These are phyloP conservation scores for Polyodon spathula DNA, from an alignment of 2,113 vertebrate genomes.

Conservation along the genomic window DNA sequence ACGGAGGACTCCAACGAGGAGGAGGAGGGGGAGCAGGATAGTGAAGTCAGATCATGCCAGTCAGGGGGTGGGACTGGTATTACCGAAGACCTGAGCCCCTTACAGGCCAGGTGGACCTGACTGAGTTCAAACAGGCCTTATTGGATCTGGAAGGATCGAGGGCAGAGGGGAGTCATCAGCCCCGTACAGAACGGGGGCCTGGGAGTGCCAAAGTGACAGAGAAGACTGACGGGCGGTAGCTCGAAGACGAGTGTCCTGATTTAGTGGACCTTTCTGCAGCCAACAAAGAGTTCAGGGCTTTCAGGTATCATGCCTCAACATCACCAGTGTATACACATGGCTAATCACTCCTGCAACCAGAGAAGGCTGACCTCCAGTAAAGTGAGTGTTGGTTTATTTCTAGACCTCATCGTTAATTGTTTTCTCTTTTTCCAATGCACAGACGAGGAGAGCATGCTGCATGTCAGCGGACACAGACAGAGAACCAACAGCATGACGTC, in stretches of 20 bases:
- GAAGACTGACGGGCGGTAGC: slow-evolving; percentile 29
- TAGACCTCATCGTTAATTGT: slow-evolving; percentile 1
- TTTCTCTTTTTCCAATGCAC: slow-evolving; percentile 18
- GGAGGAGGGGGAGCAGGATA: slow-evolving; percentile 22
- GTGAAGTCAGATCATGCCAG: slow-evolving; percentile 12
- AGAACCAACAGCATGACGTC: slow-evolving; percentile 73
- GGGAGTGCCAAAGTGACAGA: slow-evolving; percentile 23
- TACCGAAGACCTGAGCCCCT: not conserved
- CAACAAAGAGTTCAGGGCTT: slow-evolving; percentile 61
- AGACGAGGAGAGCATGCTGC: slow-evolving; percentile 53
- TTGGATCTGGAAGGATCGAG: slow-evolving; percentile 53
- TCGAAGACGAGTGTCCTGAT: slow-evolving; percentile 56
- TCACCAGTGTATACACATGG: no score
- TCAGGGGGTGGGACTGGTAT: slow-evolving; percentile 12
- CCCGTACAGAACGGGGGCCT: slow-evolving; percentile 14
- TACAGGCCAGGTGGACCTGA: slow-evolving; percentile 40
- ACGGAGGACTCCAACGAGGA: slow-evolving; percentile 30
- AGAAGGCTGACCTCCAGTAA: not conserved
- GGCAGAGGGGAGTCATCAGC: slow-evolving; percentile 18
- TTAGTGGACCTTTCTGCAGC: slow-evolving; percentile 52
- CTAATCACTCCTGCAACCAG: no score
- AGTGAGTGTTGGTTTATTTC: no score
- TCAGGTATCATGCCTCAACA: no score
- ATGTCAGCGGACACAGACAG: slow-evolving; percentile 49
- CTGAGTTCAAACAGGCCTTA: slow-evolving; percentile 56